Conservation (phyloP, 2,888 invertebrate genomes). For the Acrocyrtus sp. region DNA sequence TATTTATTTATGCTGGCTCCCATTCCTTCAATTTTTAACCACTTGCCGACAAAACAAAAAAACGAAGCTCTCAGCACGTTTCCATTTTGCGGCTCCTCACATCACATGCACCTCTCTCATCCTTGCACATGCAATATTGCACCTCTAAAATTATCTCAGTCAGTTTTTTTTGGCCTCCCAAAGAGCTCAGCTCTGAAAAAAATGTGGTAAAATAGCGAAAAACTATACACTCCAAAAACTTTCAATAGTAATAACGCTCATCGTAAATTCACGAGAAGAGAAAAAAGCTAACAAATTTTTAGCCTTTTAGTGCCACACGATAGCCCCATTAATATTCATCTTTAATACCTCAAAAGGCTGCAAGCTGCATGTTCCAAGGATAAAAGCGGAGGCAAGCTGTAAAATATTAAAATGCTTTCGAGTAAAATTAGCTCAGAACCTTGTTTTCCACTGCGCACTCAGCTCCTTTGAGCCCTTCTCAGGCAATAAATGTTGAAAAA, state of each 20-base stretch:
- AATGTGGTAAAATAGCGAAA: neutral
- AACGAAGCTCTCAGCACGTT: slow-evolving; percentile 10
- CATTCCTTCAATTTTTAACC: neutral
- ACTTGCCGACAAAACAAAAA: neutral
- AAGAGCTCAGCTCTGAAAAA: neutral
- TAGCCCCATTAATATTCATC: neutral
- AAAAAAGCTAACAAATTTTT: neutral
- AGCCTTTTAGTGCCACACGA: neutral
- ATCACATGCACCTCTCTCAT: no score
- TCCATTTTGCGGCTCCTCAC: neutral
- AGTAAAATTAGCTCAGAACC: neutral
- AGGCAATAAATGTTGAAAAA: no score
- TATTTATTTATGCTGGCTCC: neutral
- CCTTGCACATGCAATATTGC: slow-evolving; percentile 3
- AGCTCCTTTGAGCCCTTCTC: no score
- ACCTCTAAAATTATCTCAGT: neutral
- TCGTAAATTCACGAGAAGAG: neutral
- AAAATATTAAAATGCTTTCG: no score
- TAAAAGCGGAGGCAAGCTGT: no score
- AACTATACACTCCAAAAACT: slow-evolving; percentile 1
- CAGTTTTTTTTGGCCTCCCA: no score
- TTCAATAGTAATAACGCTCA: neutral
- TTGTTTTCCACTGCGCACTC: no score
- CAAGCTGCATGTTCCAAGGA: no score
- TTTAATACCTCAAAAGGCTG: neutral